phyloP scores from a whole-genome alignment of 53 echinoderm and acorn worm genomes.

The Holothuria scabra region DNA sequence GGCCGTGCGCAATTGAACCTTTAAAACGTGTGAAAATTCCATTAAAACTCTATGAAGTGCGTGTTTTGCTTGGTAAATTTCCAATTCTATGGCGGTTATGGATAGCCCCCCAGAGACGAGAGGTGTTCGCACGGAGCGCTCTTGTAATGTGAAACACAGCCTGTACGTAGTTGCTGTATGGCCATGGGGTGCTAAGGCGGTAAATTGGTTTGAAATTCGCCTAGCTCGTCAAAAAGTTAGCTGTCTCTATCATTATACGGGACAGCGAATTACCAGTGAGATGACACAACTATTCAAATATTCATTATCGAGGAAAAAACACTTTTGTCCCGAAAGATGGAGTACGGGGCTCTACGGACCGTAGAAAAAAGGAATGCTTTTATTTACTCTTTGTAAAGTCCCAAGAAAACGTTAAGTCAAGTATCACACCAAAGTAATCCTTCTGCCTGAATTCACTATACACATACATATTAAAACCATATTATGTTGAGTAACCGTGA shows the following conservation, averaged over 20 bases:
- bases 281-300: constrained; percentile 48
- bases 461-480: constrained; percentile 42
- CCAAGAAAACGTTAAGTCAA: constrained; percentile 17
- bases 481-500: constrained; percentile 25
- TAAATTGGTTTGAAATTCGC: constrained; percentile 49
- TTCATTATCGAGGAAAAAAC: constrained; percentile 43
- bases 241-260: constrained; percentile 51
- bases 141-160: constrained; percentile 40
- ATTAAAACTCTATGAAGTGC: constrained; percentile 53
- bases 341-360: constrained; percentile 19
- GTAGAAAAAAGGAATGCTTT: not conserved
- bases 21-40: constrained; percentile 53
- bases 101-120: constrained; percentile 47
- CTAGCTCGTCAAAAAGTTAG: constrained; percentile 44
- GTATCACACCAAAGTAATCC: not conserved
- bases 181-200: constrained; percentile 48
- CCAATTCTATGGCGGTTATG: constrained; percentile 53
- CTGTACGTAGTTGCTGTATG: constrained; percentile 3
- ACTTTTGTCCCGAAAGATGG: constrained; percentile 24
- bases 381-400: not conserved
- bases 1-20: constrained; percentile 53
- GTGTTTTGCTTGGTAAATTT: constrained; percentile 52
- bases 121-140: constrained; percentile 49
- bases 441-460: constrained; percentile 19
- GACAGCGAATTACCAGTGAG: constrained; percentile 43